Conservation (phyloP, 2,797 vertebrate genomes). For the Cottoperca gobio region DNA sequence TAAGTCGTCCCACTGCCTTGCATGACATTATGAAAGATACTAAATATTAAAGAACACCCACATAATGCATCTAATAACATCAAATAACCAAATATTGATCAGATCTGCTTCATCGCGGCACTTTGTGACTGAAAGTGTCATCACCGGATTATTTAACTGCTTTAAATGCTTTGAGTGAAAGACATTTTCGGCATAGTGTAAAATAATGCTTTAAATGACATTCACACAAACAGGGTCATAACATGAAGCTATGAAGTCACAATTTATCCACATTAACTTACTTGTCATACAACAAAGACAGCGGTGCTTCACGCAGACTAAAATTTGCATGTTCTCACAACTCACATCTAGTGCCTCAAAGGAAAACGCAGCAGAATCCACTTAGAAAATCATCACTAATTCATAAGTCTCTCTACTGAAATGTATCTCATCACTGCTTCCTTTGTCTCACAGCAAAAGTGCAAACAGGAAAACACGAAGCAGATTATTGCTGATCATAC, state of each 20-base stretch:
- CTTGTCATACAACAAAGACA: slow-evolving; percentile 69
- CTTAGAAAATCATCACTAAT: slow-evolving; percentile 78
- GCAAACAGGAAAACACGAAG: slow-evolving; percentile 50
- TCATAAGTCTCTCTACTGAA: slow-evolving; percentile 68
- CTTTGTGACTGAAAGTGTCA: slow-evolving; percentile 37
- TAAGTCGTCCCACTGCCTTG: slow-evolving; percentile 7
- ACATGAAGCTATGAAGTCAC: slow-evolving; percentile 38
- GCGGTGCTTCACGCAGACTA: slow-evolving; percentile 40
- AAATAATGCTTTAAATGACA: slow-evolving; percentile 34
- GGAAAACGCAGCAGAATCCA: slow-evolving; percentile 73
- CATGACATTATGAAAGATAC: slow-evolving; percentile 21
- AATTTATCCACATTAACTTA: slow-evolving; percentile 58
- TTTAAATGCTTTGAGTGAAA: slow-evolving; percentile 32
- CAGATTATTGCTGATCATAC: slow-evolving; percentile 45
- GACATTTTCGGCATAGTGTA: slow-evolving; percentile 15
- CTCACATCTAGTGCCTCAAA: slow-evolving; percentile 64
- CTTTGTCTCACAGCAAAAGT: slow-evolving; percentile 55
- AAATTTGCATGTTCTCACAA: slow-evolving; percentile 79
- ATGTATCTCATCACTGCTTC: slow-evolving; percentile 66
- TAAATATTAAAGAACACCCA: slow-evolving; percentile 13
- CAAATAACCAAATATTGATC: slow-evolving; percentile 19
- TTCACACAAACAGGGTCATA: slow-evolving; percentile 31
- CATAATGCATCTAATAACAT: slow-evolving; percentile 2
- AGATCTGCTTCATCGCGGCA: slow-evolving; percentile 52
- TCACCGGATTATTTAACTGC: slow-evolving; percentile 34